A percentile compares a stretch with the other conserved stretches of the same genome.
phyloP scores from a whole-genome alignment of 2,888 invertebrate genomes.

The Heliconius ismenius region DNA sequence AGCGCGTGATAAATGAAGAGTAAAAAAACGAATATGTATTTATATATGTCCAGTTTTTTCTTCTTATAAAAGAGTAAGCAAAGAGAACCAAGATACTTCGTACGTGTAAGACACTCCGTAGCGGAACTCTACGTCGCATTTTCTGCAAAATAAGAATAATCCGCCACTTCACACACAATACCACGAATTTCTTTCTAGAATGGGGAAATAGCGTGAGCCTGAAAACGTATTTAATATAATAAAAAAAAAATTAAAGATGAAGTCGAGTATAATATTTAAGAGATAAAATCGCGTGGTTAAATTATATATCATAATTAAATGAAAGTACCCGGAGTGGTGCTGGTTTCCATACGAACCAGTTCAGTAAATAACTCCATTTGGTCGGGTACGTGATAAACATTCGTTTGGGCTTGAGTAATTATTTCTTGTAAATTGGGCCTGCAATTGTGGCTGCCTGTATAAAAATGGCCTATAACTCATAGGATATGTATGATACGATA shows the following conservation, averaged over 20 bases:
- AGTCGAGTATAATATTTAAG: conserved; percentile 20
- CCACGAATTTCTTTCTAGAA: too few relatives aligned
- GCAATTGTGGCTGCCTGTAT: conserved; percentile 48
- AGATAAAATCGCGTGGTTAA: conserved; percentile 42
- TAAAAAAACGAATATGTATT: too few relatives aligned
- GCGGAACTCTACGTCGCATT: too few relatives aligned
- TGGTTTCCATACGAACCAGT: conserved; percentile 53
- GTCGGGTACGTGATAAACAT: conserved; percentile 59
- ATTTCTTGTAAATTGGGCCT: conserved; percentile 66
- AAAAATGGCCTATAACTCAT: not conserved
- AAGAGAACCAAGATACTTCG: not conserved
- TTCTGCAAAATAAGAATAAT: too few relatives aligned
- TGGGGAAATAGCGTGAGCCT: too few relatives aligned
- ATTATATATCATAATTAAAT: conserved; percentile 75
- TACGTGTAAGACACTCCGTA: not conserved
- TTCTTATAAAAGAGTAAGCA: not conserved
- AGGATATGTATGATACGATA: too few relatives aligned
- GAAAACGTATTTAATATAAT: not conserved
- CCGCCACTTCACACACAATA: too few relatives aligned
- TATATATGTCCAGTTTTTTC: not conserved
- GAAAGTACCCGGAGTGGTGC: conserved; percentile 49
- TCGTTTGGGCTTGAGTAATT: conserved; percentile 62
- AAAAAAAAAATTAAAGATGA: not conserved
- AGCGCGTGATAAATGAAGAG: too few relatives aligned
- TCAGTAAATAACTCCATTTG: conserved; percentile 56